A percentile compares a stretch with the other conserved stretches of the same genome.
Evolutionary conservation across 2,113 vertebrate genomes (phyloP).

Genomic region (Hymenochirus boettgeri): DNA sequence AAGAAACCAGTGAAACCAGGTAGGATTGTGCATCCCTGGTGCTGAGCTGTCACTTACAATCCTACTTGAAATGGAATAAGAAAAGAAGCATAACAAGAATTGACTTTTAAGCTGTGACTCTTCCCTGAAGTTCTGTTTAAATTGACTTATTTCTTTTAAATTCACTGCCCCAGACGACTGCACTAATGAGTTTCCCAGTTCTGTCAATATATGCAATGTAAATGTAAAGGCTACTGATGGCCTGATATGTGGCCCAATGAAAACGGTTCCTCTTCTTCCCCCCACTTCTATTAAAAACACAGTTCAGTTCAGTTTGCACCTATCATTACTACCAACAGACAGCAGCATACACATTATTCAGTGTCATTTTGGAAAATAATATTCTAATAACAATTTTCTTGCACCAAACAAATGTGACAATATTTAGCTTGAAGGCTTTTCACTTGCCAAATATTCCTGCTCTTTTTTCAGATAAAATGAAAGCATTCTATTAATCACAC

Average conservation of each 20-base stretch:
- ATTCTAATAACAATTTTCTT: neutral
- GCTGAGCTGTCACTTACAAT: too few species aligned
- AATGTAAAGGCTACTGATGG: neutral
- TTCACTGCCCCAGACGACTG: neutral
- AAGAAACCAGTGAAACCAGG: too few species aligned
- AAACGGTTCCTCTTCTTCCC: neutral
- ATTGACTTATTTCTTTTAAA: neutral
- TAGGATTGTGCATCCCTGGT: too few species aligned
- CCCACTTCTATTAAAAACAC: too few species aligned
- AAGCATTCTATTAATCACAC: slow-evolving; percentile 27
- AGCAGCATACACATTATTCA: neutral
- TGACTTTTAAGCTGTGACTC: neutral
- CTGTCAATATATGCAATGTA: slow-evolving; percentile 1
- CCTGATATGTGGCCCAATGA: neutral
- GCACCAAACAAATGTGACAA: slow-evolving; percentile 7
- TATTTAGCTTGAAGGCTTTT: slow-evolving; percentile 9
- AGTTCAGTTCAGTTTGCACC: too few species aligned
- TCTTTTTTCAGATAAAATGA: slow-evolving; percentile 29
- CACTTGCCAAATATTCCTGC: neutral
- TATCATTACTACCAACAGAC: too few species aligned
- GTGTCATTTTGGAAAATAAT: neutral
- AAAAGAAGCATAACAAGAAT: neutral
- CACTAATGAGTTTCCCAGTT: slow-evolving; percentile 3
- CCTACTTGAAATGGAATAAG: neutral
- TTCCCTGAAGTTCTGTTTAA: neutral